Base-by-base conservation (phyloP, 92 coral and sea anemone species). In the Umimayanthus kanabou region DNA sequence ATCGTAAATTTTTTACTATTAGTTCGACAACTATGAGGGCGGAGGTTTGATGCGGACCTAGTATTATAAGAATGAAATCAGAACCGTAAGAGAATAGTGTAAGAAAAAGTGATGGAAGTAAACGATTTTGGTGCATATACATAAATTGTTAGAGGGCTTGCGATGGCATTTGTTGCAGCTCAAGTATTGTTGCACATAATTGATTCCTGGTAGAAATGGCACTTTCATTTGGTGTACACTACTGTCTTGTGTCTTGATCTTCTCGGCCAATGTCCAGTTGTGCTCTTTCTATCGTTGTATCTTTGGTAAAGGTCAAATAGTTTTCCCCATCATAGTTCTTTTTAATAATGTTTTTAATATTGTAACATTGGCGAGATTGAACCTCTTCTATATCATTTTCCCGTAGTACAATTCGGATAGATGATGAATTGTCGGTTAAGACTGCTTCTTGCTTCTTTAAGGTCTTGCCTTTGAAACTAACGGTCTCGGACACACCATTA, bases 151-250 rank as follows among this genome's bases (percentile, higher is more conserved):
- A 47, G 75, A 80, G 57, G 80, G 50, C 58, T 88, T 80, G 28
- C 65, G 37, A 70, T 80, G 90, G 69, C 87, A 88, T 86, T 88
- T 88, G 90, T 88, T 88, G 73, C 90, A 88, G 73, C 86, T 69
- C 37, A 80, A 71, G 86, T 80, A 88, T 47, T 80, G 85, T 58
- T 88, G 90, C 18, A 88, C 87, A 71, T 88, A 55, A 80, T 88
- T 18, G 80, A 80, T 66, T 87, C 90, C 90, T 88, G 82, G 90
- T 88, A 81, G 90, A 58, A 88, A 71, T 87, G 89, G 49, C 89
- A 87, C 89, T 64, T 78, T 50, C 82, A 57, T 76, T 39, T 87
- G 85, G 40, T 79, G 75, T 66, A n/a, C 79, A 76, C 58, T 87
- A 30, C 40, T 74, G 25, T 87, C 28, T 57, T 74, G 45, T 43